A percentile compares a stretch with the other conserved stretches of the same genome.
These are phyloP conservation scores for Manacus vitellinus DNA, from an alignment of 2,113 vertebrate species.

Conservation along the genomic window DNA sequence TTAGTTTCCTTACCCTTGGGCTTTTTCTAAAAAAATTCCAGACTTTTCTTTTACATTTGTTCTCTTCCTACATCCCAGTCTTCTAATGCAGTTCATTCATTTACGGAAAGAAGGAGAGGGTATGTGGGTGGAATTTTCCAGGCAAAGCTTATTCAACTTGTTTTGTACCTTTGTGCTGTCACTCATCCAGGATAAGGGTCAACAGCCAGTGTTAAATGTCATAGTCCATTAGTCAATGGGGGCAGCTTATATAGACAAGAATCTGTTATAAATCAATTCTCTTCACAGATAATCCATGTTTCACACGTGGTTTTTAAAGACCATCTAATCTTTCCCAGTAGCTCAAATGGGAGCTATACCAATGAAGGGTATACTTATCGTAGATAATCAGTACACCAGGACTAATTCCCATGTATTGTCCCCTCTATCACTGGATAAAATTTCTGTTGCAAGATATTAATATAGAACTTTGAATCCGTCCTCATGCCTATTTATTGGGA, in stretches of 20 bases:
- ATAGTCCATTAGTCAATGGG: neutral
- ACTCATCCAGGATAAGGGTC: neutral
- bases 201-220: neutral
- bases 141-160: neutral
- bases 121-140: neutral
- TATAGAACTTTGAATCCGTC: accelerated
- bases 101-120: neutral
- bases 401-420: neutral
- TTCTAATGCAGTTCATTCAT: neutral
- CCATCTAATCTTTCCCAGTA: neutral
- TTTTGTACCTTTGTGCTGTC: neutral
- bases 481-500: neutral
- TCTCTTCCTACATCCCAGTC: neutral
- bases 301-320: neutral
- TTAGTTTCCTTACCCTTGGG: neutral
- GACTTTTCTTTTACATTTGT: neutral
- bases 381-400: too few relatives aligned
- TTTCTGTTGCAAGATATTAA: neutral
- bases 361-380: neutral
- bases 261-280: neutral
- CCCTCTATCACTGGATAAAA: neutral
- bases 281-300: neutral
- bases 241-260: neutral
- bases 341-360: neutral
- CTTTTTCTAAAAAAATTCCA: neutral